Evolutionary conservation across 2,797 vertebrate species (phyloP), one percentile per base, ranked within the genome.

Genomic region (Pangasius krempfi): DNA sequence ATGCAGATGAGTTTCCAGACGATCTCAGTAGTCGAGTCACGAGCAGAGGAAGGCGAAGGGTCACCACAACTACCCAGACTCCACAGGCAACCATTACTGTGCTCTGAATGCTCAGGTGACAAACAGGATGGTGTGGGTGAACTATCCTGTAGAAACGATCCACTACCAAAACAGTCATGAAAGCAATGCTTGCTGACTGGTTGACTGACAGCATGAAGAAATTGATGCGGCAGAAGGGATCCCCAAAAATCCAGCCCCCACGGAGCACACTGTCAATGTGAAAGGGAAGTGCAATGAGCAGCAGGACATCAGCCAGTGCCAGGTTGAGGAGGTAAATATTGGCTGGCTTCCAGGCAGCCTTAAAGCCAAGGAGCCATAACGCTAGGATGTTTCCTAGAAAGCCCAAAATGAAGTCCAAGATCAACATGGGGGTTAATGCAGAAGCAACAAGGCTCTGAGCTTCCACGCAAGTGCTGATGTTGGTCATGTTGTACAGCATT

Each of bases 121-220:
- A 94, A 86, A 96, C 82, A 2, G 93, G 0, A 66, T 96, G 94
- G 82, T 94, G 92, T 0, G 96, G 94, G 86, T 95, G 92, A 86
- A 96, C 91, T 62, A 96, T 94, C 91, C 95, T 95, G 87, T 97
- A 96, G 90, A 96, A 97, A n/a, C 94, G 93, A 85, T 97, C 92
- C 80, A 95, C 82, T 0, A 94, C 94, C 89, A 97, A 94, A 18
- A 92, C 81, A 0, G 95, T 92, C 82, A 97, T 96, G 92, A 97
- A 96, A 52, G 92, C 92, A 1, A 95, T 95, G 87, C 93, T 97
- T 4, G 93, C 94, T 0, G 95, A 95, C 79, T 95, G 93, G 90
- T 95, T 97, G 84, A 94, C 93, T 50, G 96, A 89, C 87, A 96
- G 80, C 93, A 95, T 95, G 88, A 96, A 96, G 56, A 96, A 94